Conservation (phyloP, 2,113 vertebrate genomes). For the Vulpes vulpes region DNA sequence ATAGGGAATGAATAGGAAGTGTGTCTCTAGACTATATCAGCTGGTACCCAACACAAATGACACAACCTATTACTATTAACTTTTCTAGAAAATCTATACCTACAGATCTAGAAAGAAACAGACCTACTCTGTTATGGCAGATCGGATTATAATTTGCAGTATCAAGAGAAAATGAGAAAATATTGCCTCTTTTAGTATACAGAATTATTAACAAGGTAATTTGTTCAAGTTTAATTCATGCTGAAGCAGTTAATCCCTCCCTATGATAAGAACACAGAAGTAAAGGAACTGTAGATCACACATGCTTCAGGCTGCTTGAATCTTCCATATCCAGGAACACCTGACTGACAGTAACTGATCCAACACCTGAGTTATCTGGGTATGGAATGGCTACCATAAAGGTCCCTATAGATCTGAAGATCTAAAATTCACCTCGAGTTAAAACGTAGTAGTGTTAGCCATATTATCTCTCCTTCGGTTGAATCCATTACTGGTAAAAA, state of each 20-base stretch:
- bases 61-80: neutral
- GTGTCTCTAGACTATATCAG: neutral
- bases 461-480: neutral
- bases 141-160: neutral
- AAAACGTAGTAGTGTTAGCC: neutral
- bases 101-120: neutral
- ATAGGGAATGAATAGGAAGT: neutral
- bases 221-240: neutral
- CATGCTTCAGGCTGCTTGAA: neutral
- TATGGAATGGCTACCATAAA: neutral
- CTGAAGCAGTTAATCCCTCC: neutral
- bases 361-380: neutral
- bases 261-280: neutral
- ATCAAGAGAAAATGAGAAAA: neutral
- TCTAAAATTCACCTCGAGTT: neutral
- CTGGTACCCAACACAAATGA: neutral
- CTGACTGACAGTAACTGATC: neutral
- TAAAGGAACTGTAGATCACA: neutral
- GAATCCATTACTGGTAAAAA: neutral
- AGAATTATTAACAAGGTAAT: neutral
- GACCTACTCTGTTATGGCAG: neutral
- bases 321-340: neutral
- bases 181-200: neutral
- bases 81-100: neutral
- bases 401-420: neutral